These are phyloP conservation scores for Heterotis niloticus DNA, from an alignment of 2,113 vertebrate genomes.

Conservation along the genomic window DNA sequence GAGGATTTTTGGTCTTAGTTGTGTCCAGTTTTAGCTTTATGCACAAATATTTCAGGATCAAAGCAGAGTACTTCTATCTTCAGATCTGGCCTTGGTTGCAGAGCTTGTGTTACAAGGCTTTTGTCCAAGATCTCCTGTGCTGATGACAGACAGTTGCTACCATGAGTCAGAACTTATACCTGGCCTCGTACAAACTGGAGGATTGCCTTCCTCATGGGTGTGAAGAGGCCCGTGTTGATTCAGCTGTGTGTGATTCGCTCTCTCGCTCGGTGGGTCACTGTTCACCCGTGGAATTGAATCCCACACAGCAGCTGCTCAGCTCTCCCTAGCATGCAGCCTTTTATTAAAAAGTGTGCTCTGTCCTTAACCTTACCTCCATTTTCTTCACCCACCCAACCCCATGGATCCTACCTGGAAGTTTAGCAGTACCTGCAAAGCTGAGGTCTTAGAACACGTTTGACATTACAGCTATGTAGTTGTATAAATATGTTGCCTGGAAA, in stretches of 20 bases:
- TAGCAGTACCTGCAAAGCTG: not conserved
- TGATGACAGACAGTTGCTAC: not conserved
- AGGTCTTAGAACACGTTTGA: not conserved
- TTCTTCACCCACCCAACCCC: too few relatives aligned
- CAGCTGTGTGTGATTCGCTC: not conserved
- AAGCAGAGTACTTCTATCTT: not conserved
- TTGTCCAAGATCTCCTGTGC: not conserved
- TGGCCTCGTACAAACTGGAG: not conserved
- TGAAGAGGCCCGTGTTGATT: not conserved
- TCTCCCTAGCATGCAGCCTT: not conserved
- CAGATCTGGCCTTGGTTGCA: not conserved
- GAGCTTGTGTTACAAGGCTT: not conserved
- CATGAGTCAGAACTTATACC: not conserved
- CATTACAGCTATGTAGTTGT: not conserved
- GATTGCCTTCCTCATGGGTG: not conserved
- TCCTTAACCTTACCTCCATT: not conserved
- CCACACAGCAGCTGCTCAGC: conserved; percentile 4
- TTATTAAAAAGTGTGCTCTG: not conserved
- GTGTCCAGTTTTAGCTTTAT: not conserved
- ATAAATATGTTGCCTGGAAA: not conserved
- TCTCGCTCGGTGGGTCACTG: not conserved
- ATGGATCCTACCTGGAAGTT: not conserved
- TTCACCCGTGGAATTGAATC: not conserved
- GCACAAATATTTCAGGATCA: not conserved
- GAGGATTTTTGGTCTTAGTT: not conserved